Conservation (phyloP, 2,888 invertebrate species). For the Pediacus dermestoides region DNA sequence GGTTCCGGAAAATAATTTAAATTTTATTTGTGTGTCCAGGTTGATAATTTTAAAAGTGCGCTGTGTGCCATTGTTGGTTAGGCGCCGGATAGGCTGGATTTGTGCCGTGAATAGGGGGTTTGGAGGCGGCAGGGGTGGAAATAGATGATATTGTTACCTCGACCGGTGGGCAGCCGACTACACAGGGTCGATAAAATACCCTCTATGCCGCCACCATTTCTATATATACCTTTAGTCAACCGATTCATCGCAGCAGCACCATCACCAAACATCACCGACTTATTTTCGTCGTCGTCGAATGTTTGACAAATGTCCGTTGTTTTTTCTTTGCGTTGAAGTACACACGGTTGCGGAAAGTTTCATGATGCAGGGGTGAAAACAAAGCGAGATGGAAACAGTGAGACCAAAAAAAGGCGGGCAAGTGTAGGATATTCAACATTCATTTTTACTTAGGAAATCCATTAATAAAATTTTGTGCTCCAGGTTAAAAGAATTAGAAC, state of each 20-base stretch:
- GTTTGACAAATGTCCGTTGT: conserved; percentile 34
- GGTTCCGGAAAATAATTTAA: conserved; percentile 32
- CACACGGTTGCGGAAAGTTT: conserved; percentile 21
- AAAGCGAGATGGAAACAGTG: conserved; percentile 23
- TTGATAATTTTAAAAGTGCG: conserved; percentile 35
- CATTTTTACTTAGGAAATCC: conserved; percentile 39
- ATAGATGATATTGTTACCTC: conserved; percentile 44
- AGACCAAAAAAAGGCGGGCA: conserved; percentile 26
- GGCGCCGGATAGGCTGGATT: conserved; percentile 1
- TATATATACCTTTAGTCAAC: conserved; percentile 1
- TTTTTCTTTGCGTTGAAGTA: conserved; percentile 27
- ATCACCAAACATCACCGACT: neutral
- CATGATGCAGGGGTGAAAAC: conserved; percentile 24
- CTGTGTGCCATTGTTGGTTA: conserved; percentile 3
- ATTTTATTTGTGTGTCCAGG: conserved; percentile 34
- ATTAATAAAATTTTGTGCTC: conserved; percentile 41
- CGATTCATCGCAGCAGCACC: neutral
- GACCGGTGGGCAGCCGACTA: conserved; percentile 37
- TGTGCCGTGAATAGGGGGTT: conserved; percentile 12
- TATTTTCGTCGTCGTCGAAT: conserved; percentile 14
- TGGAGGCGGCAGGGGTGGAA: conserved; percentile 29
- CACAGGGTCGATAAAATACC: conserved; percentile 34
- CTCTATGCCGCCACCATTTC: conserved; percentile 18
- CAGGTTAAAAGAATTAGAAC: conserved; percentile 42
- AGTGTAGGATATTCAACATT: conserved; percentile 35